phyloP scores from a whole-genome alignment of 2,797 vertebrate genomes.

The Xiphophorus birchmanni region DNA sequence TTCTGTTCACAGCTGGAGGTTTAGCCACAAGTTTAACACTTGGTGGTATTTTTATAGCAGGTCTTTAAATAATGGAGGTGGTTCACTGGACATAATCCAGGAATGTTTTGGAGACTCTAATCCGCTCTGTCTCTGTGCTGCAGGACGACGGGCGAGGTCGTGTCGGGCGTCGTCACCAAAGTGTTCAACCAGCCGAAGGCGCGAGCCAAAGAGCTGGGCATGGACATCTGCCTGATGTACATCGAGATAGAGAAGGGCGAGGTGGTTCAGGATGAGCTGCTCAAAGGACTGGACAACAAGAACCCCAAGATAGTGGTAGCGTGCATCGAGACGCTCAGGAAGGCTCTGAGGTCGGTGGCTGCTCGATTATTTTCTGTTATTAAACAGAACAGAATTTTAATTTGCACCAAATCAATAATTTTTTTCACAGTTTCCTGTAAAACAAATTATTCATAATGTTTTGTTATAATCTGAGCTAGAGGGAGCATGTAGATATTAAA shows the following conservation, averaged over 20 bases:
- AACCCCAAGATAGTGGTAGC: slow-evolving; percentile 96
- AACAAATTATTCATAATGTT: background rate
- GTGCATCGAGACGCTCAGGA: slow-evolving; percentile 91
- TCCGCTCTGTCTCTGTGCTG: slow-evolving; percentile 34
- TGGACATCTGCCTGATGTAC: slow-evolving; percentile 95
- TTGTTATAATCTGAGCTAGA: background rate
- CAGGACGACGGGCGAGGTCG: slow-evolving; percentile 95
- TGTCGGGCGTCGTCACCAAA: slow-evolving; percentile 95
- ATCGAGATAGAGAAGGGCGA: slow-evolving; percentile 96
- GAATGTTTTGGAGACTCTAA: background rate
- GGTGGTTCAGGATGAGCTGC: slow-evolving; percentile 92
- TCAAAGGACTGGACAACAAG: slow-evolving; percentile 97
- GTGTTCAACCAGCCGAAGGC: slow-evolving; percentile 99
- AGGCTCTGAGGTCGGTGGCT: slow-evolving; percentile 86
- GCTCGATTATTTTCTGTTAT: background rate
- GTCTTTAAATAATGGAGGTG: background rate
- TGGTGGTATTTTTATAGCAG: background rate
- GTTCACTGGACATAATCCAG: background rate
- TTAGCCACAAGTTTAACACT: background rate
- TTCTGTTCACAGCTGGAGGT: slow-evolving; percentile 18
- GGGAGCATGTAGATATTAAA: background rate
- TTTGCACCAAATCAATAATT: background rate
- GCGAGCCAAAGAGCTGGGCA: slow-evolving; percentile 93
- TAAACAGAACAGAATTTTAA: background rate
- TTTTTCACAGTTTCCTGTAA: background rate